phyloP scores from a whole-genome alignment of 2,888 invertebrate genomes.

The Drosophila siamana region DNA sequence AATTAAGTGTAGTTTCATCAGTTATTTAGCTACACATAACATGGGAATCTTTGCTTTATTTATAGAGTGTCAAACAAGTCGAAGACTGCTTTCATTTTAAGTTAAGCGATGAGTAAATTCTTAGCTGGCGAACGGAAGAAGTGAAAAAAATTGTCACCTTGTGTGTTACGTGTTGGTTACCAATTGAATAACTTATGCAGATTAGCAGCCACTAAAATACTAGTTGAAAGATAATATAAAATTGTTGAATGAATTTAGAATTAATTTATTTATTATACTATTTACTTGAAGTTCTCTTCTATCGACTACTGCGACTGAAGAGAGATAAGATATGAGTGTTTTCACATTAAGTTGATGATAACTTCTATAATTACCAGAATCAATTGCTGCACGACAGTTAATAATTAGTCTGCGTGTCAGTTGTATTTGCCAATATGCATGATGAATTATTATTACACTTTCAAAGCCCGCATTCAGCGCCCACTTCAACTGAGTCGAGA shows the following conservation, averaged over 20 bases:
- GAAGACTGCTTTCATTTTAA: background rate
- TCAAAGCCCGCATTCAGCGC: background rate
- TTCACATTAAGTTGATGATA: background rate
- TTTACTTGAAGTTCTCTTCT: background rate
- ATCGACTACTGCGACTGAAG: background rate
- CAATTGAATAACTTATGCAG: background rate
- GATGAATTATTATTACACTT: slow-evolving; percentile 14
- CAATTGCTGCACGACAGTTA: background rate
- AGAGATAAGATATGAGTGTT: background rate
- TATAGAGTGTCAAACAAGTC: background rate
- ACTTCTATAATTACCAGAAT: background rate
- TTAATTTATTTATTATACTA: background rate
- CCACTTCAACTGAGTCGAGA: slow-evolving; percentile 15
- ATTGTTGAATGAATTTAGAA: background rate
- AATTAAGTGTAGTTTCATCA: background rate
- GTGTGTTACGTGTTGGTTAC: background rate
- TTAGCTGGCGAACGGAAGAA: background rate
- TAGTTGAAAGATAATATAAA: background rate
- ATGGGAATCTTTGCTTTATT: background rate
- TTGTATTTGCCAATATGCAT: slow-evolving; percentile 5
- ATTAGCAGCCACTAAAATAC: background rate
- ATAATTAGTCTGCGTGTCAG: background rate
- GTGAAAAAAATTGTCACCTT: background rate
- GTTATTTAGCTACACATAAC: background rate
- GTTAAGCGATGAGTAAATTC: background rate